These are phyloP conservation scores for Drosophila chauvacae DNA, from an alignment of 1,140 invertebrate genomes.

Conservation along the genomic window DNA sequence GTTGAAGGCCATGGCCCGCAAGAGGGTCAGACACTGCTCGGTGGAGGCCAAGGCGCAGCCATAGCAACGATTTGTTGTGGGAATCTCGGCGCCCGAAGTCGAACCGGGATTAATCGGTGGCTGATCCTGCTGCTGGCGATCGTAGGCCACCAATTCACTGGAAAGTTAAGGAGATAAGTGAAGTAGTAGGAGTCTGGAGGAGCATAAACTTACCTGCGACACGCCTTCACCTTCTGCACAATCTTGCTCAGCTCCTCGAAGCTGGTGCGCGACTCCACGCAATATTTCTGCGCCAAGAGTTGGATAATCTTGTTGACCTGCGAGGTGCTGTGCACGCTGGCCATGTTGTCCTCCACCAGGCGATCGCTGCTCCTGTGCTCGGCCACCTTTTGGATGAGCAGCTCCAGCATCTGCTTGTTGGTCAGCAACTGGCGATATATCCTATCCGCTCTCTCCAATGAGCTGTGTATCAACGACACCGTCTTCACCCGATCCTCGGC, in stretches of 20 bases:
- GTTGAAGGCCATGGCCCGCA: conserved; percentile 96
- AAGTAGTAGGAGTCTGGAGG: neutral
- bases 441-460: conserved; percentile 97
- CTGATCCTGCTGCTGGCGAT: conserved; percentile 90
- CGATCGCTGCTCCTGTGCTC: conserved; percentile 82
- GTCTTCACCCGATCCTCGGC: conserved; percentile 98
- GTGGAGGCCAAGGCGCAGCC: conserved; percentile 94
- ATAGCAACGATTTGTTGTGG: conserved; percentile 88
- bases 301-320: conserved; percentile 94
- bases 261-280: conserved; percentile 95
- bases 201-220: conserved; percentile 86
- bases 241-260: conserved; percentile 99
- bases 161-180: conserved; percentile 33
- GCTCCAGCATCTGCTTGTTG: conserved; percentile 95
- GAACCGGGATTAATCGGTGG: conserved; percentile 52
- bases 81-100: conserved; percentile 39
- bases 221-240: conserved; percentile 95
- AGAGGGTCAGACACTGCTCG: conserved; percentile 96
- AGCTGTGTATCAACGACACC: conserved; percentile 93
- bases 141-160: conserved; percentile 95
- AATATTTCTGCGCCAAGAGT: conserved; percentile 95
- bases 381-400: conserved; percentile 81
- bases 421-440: conserved; percentile 95
- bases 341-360: conserved; percentile 84
- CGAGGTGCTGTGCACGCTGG: conserved; percentile 85